phyloP scores from a whole-genome alignment of 2,113 vertebrate genomes.

The Mirounga angustirostris region DNA sequence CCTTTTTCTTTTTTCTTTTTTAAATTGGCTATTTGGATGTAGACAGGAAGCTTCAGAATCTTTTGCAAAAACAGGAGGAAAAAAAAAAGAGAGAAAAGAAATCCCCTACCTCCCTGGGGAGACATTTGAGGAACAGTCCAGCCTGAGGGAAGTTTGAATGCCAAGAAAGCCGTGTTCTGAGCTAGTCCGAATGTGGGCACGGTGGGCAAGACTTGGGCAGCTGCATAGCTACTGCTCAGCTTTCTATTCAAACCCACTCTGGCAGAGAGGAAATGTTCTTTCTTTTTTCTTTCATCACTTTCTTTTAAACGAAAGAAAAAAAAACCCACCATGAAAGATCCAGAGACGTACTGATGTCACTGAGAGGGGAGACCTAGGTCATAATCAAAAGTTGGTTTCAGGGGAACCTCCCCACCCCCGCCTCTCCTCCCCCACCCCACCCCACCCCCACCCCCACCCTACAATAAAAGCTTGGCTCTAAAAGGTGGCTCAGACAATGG shows the following conservation, averaged over 20 bases:
- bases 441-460: background rate
- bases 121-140: slow-evolving; percentile 20
- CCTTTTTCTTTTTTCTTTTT: background rate
- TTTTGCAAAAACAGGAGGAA: background rate
- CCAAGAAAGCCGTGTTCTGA: slow-evolving; percentile 52
- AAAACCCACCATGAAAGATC: slow-evolving; percentile 69
- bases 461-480: slow-evolving; percentile 85
- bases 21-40: slow-evolving; percentile 52
- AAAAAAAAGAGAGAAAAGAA: background rate
- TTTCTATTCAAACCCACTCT: slow-evolving; percentile 66
- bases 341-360: slow-evolving; percentile 64
- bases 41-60: slow-evolving; percentile 62
- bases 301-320: background rate
- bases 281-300: slow-evolving; percentile 71
- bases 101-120: background rate
- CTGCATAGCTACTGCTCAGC: slow-evolving; percentile 61
- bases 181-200: slow-evolving; percentile 64
- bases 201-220: slow-evolving; percentile 62
- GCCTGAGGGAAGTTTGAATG: slow-evolving; percentile 59
- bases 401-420: background rate
- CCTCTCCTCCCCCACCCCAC: background rate
- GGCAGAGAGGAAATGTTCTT: slow-evolving; percentile 69
- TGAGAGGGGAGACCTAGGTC: slow-evolving; percentile 81
- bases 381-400: slow-evolving; percentile 85
- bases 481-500: slow-evolving; percentile 86